Base-by-base conservation (phyloP, 2,113 vertebrate genomes). In the Rynchops niger region DNA sequence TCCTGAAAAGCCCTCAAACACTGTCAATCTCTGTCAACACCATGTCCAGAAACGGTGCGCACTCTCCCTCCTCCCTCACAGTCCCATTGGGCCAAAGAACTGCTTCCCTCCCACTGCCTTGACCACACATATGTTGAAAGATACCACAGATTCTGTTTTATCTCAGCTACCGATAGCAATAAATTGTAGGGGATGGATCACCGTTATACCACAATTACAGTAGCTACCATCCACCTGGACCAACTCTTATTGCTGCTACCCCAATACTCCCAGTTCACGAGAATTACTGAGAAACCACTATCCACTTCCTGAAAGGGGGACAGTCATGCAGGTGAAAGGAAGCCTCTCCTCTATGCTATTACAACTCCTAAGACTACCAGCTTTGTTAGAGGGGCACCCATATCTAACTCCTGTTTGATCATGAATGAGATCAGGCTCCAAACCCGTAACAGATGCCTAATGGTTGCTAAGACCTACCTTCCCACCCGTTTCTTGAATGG, bases 1-100 rank as follows among this genome's bases (percentile, higher is more conserved):
- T 94, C 89, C 89, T 89, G 89, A 95, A 89, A 97, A 93, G 62
- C 26, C 49, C 1, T 95, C 84, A 91, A 91, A 95, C 66, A 42
- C 91, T 97, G 94, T 94, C 96, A 97, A 95, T 96, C 93, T 95
- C 91, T 97, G 94, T 97, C 91, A 96, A 96, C 96, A 96, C 95
- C 84, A 90, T 20, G 82, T 91, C 94, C 94, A 95, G 81, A 91
- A 96, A 95, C 43, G 67, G 9, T 86, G 82, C 47, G 78, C 81
- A 71, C 81, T 92, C 91, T 92, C 62, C 86, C 82, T 94, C 93
- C 92, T 76, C 55, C 66, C 74, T 91, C 86, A 69, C 71, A 95
- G 58, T 29, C 81, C 87, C 81, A 66, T 8, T 40, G 91, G 91
- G 81, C 69, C 88, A 81, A 93, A 83, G 91, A 66, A 86, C 61